phyloP scores from a whole-genome alignment of 2,888 invertebrate species.

The Tinea semifulvella region DNA sequence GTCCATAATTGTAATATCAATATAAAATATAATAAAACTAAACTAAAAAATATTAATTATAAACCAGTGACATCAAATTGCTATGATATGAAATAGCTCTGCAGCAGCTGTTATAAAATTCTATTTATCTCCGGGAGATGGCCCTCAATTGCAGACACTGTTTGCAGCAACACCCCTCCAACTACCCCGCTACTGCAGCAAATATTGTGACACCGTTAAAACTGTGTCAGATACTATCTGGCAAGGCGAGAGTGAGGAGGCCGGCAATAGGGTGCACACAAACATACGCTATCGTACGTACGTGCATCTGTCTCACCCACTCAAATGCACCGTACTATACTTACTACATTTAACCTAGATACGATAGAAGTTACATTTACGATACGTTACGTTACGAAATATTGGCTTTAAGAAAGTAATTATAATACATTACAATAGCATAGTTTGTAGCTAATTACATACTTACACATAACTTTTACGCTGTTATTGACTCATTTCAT shows the following conservation, averaged over 20 bases:
- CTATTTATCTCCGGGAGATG: neutral
- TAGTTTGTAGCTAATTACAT: neutral
- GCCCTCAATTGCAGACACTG: neutral
- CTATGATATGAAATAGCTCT: no score
- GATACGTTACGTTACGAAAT: neutral
- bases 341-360: neutral
- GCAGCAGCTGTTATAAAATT: no score
- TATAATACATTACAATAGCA: no score
- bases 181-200: neutral
- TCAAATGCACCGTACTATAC: slow-evolving; percentile 1
- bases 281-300: neutral
- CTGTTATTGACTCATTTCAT: no score
- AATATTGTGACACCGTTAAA: neutral
- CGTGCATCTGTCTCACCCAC: neutral
- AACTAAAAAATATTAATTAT: no score
- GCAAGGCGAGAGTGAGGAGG: neutral
- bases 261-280: neutral
- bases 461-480: no score
- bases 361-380: neutral
- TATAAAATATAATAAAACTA: no score
- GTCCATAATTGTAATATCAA: no score
- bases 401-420: slow-evolving; percentile 1
- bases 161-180: neutral
- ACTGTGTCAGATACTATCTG: neutral
- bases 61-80: no score